Percentiles rank a stretch among this genome's conserved stretches.
phyloP scores from a whole-genome alignment of 1,140 invertebrate genomes.

The Agrypnia vestita region DNA sequence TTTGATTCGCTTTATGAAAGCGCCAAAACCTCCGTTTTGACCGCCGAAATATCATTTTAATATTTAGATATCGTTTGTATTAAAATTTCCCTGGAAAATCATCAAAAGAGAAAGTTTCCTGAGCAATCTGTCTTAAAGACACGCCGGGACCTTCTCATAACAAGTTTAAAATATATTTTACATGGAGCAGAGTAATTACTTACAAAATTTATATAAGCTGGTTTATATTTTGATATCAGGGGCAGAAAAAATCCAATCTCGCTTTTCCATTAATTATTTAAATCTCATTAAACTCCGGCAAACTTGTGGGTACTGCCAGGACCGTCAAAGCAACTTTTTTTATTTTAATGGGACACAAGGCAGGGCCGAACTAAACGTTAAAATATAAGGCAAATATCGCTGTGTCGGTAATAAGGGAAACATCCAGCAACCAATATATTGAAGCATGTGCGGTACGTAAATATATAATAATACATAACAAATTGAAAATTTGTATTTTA shows the following conservation, averaged over 20 bases:
- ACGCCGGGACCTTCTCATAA: conserved; percentile 57
- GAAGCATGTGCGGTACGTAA: no score
- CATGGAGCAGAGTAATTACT: conserved; percentile 61
- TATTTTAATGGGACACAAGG: conserved; percentile 60
- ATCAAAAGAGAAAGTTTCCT: conserved; percentile 59
- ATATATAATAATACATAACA: no score
- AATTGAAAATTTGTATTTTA: no score
- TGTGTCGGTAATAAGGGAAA: no score
- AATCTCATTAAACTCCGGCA: conserved; percentile 72
- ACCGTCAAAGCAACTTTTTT: conserved; percentile 62
- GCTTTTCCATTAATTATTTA: conserved; percentile 74
- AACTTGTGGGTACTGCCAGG: conserved; percentile 63
- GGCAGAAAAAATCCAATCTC: conserved; percentile 71
- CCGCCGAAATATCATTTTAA: conserved; percentile 44
- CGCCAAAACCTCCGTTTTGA: conserved; percentile 8
- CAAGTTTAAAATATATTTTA: conserved; percentile 62
- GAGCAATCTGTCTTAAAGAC: conserved; percentile 55
- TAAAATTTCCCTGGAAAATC: conserved; percentile 57
- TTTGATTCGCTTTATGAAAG: conserved; percentile 29
- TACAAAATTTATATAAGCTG: conserved; percentile 62
- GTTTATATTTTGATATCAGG: conserved; percentile 62
- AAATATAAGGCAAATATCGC: neutral
- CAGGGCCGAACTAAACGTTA: conserved; percentile 47
- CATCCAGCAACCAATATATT: no score
- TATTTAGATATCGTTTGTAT: conserved; percentile 54